Evolutionary conservation across 2,888 invertebrate species (phyloP), one percentile per base, ranked within the genome.

Genomic region (Conomelus anceps): DNA sequence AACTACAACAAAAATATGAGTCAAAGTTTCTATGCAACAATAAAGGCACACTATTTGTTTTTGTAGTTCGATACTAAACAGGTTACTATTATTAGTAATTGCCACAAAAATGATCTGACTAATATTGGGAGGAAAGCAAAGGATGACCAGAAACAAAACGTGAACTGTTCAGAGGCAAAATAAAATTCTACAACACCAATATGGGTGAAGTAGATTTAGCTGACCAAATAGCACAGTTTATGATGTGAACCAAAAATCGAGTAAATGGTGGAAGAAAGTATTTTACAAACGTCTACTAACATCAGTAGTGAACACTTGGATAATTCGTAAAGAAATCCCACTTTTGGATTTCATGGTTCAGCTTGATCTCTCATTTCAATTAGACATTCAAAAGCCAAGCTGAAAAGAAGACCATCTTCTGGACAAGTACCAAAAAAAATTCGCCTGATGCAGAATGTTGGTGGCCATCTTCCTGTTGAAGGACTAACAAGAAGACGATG

Each of bases 31-130:
- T 89, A 34, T 90, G 89, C 88, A 91, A 89, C 89, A 88, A 90
- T 85, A 88, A 91, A 85, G 91, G 91, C 88, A 87, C 90, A 23
- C n/a, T 91, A 84, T 91, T 91, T 87, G 90, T 91, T 85, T 91
- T 91, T n/a, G 90, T 92, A 92, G 92, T 22, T 91, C 89, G 92
- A 92, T 89, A 92, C 92, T 84, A 92, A 92, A 90, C 91, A 92
- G 85, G 91, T 84, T 6, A 22, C 22, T 22, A 89, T 91, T 23
- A 87, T 92, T 22, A 92, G 92, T 86, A 92, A 92, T 90, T 92
- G 92, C 89, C 92, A 92, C 89, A 89, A 41, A 6, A 84, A 63
- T 85, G 29, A 85, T 22, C 87, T 89, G 23, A 41, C 26, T 6
- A 85, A n/a, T 88, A 90, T 91, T 13, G 89, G 90, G 22, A 90